phyloP scores from a whole-genome alignment of 2,797 vertebrate genomes.

The Mormyrus proboscirostris region DNA sequence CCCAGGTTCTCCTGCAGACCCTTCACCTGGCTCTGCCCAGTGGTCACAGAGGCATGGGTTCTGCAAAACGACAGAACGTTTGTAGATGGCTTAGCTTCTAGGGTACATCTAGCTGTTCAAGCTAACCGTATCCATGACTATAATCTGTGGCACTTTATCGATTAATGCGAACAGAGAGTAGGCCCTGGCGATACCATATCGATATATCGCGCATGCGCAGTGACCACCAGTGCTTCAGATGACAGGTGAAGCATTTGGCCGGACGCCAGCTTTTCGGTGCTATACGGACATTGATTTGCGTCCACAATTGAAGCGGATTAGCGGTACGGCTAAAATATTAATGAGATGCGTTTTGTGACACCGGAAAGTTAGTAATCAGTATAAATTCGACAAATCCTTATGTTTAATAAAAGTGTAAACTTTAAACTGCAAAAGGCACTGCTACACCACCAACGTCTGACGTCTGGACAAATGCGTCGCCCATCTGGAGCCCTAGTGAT shows the following conservation, averaged over 20 bases:
- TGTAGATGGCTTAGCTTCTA: background rate
- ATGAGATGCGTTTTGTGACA: no score
- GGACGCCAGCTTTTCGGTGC: no score
- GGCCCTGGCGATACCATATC: no score
- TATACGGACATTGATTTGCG: no score
- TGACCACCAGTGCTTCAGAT: no score
- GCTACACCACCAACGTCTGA: background rate
- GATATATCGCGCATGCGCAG: no score
- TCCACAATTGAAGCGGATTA: no score
- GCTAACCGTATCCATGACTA: background rate
- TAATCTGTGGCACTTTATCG: background rate
- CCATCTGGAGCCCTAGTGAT: background rate
- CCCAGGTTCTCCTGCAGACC: conserved; percentile 69
- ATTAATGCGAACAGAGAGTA: background rate
- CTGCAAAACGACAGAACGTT: conserved; percentile 39
- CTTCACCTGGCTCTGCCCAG: conserved; percentile 75
- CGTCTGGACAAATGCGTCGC: background rate
- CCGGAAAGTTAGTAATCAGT: no score
- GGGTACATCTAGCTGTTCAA: background rate
- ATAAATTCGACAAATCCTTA: no score
- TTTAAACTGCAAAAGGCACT: background rate
- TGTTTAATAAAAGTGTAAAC: no score
- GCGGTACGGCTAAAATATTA: no score
- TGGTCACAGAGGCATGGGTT: conserved; percentile 66
- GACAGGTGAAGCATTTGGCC: no score